Percentiles rank a stretch among this genome's conserved stretches.
phyloP scores from a whole-genome alignment of 2,888 invertebrate species.

The Morpho deidamia region DNA sequence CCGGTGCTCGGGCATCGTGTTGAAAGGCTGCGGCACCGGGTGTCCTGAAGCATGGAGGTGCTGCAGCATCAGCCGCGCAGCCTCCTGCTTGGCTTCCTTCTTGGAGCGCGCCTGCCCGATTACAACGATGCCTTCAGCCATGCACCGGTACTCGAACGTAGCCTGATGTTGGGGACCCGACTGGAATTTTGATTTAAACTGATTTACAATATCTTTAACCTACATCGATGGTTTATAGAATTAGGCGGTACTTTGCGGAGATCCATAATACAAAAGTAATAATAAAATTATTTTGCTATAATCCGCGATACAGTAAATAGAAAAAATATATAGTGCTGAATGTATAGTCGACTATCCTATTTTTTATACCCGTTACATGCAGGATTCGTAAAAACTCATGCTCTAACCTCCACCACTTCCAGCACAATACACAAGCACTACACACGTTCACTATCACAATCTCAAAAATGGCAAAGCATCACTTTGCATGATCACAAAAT shows the following conservation, averaged over 20 bases:
- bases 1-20: constrained; percentile 10
- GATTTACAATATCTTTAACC: background rate
- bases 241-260: too few relatives aligned
- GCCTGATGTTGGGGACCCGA: constrained; percentile 55
- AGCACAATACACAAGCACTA: too few relatives aligned
- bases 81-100: constrained; percentile 80
- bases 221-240: too few relatives aligned
- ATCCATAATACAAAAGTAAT: too few relatives aligned
- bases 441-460: too few relatives aligned
- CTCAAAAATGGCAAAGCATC: background rate
- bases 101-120: constrained; percentile 70
- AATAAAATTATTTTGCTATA: too few relatives aligned
- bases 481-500: background rate
- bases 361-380: too few relatives aligned
- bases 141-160: constrained; percentile 67
- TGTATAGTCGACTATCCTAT: too few relatives aligned
- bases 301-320: too few relatives aligned
- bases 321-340: too few relatives aligned
- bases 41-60: constrained; percentile 48
- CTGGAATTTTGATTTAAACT: constrained; percentile 31
- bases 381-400: too few relatives aligned
- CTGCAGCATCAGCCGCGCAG: constrained; percentile 68
- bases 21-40: constrained; percentile 45
- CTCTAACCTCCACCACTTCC: too few relatives aligned
- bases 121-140: constrained; percentile 46